These are phyloP conservation scores for Eupsittula cactorum DNA, from an alignment of 2,113 vertebrate species.

Conservation along the genomic window DNA sequence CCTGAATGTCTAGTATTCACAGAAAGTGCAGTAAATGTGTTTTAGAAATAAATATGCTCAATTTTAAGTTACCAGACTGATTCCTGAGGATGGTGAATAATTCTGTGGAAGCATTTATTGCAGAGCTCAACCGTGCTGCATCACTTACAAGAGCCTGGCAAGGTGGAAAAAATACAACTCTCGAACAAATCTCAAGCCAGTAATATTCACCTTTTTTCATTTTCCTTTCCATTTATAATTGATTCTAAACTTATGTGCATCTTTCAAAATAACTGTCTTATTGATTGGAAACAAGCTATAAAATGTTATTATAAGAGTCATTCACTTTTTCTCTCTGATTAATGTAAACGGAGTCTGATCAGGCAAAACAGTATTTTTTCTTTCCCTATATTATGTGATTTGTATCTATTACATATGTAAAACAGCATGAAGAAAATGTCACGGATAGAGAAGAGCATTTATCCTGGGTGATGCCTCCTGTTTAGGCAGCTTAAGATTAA, in stretches of 20 bases:
- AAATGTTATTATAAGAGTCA: slow-evolving; percentile 35
- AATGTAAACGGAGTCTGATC: slow-evolving; percentile 61
- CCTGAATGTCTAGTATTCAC: neutral
- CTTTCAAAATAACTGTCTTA: slow-evolving; percentile 75
- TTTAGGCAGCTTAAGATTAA: neutral
- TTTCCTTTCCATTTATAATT: slow-evolving; percentile 73
- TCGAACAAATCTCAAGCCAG: slow-evolving; percentile 24
- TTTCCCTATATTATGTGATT: neutral
- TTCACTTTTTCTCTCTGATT: slow-evolving; percentile 48
- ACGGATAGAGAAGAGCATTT: neutral
- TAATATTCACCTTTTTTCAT: slow-evolving; percentile 55
- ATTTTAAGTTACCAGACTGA: neutral
- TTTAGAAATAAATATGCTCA: slow-evolving; percentile 15
- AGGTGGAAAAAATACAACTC: slow-evolving; percentile 8
- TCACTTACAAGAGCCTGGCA: neutral
- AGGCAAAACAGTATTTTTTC: slow-evolving; percentile 51
- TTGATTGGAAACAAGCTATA: slow-evolving; percentile 69
- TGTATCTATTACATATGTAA: neutral
- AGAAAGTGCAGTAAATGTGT: neutral
- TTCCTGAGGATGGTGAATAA: neutral
- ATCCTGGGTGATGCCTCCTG: neutral
- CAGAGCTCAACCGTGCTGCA: neutral
- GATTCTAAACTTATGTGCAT: slow-evolving; percentile 69
- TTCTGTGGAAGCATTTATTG: slow-evolving; percentile 14
- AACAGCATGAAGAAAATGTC: neutral